Percentiles rank a stretch among this genome's conserved stretches.
These are phyloP conservation scores for Caranx melampygus DNA, from an alignment of 2,113 vertebrate species.

Conservation along the genomic window DNA sequence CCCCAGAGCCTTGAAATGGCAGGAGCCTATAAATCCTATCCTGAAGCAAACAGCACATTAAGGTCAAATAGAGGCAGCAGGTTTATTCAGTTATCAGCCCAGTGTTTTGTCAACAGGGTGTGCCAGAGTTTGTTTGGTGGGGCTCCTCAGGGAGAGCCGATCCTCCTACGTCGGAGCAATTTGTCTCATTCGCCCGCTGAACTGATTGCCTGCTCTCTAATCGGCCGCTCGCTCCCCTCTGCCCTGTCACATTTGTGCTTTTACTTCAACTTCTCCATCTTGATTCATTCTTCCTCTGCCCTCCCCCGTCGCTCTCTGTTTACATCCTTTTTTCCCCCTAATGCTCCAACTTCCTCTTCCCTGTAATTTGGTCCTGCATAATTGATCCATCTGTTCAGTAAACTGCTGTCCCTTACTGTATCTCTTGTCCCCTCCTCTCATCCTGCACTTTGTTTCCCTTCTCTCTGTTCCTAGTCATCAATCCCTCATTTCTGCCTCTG, in stretches of 20 bases:
- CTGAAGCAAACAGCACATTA: constrained; percentile 57
- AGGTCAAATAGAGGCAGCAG: constrained; percentile 65
- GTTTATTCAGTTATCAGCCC: constrained; percentile 58
- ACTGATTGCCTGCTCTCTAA: constrained; percentile 62
- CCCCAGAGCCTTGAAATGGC: constrained; percentile 61
- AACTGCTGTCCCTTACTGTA: constrained; percentile 68
- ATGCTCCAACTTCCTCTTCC: constrained; percentile 56
- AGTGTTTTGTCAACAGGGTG: constrained; percentile 68
- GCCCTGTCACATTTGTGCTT: constrained; percentile 45
- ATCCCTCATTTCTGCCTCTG: constrained; percentile 60
- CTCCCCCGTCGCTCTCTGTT: constrained; percentile 40
- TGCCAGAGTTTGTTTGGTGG: constrained; percentile 60
- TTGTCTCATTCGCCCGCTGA: constrained; percentile 46
- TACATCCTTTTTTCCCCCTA: constrained; percentile 25
- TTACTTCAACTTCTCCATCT: constrained; percentile 48
- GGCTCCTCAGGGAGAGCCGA: constrained; percentile 44
- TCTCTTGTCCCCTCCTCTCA: constrained; percentile 38
- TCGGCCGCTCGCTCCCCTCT: constrained; percentile 28
- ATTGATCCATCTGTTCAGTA: constrained; percentile 79
- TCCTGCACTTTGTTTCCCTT: constrained; percentile 51
- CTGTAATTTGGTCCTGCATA: constrained; percentile 72
- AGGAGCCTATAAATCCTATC: constrained; percentile 61
- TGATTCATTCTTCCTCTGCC: constrained; percentile 35
- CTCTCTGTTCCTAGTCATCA: constrained; percentile 61
- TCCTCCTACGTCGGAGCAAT: constrained; percentile 40